These are phyloP conservation scores for Agrilus mali DNA, from an alignment of 2,888 invertebrate species.

Conservation along the genomic window DNA sequence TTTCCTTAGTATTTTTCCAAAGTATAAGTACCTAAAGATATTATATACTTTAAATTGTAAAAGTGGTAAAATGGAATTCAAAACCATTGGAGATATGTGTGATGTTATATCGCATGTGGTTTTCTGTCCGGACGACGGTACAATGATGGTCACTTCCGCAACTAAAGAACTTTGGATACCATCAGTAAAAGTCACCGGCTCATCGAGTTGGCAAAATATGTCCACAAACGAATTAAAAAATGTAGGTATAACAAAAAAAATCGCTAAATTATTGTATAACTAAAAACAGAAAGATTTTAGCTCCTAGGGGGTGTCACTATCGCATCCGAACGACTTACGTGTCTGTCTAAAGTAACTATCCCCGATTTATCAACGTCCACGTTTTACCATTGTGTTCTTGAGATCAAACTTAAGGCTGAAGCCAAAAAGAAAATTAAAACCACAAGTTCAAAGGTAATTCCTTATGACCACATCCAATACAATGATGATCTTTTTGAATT, in stretches of 20 bases:
- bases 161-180: conserved; percentile 27
- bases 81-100: conserved; percentile 11
- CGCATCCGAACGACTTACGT: conserved; percentile 15
- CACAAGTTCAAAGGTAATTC: conserved; percentile 23
- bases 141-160: conserved; percentile 20
- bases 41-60: too few relatives aligned
- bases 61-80: conserved; percentile 2
- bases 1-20: too few relatives aligned
- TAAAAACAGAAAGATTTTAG: conserved; percentile 10
- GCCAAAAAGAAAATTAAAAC: conserved; percentile 23
- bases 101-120: conserved; percentile 23
- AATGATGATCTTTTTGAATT: neutral
- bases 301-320: conserved; percentile 16
- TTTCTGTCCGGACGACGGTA: conserved; percentile 20
- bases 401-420: conserved; percentile 16
- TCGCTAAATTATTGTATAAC: too few relatives aligned
- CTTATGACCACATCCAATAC: neutral
- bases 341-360: conserved; percentile 22
- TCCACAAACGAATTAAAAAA: conserved; percentile 22
- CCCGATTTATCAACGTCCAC: conserved; percentile 14
- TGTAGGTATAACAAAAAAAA: conserved; percentile 13
- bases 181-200: conserved; percentile 17
- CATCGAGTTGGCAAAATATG: conserved; percentile 18
- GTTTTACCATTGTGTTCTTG: conserved; percentile 23
- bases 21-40: too few relatives aligned